These are phyloP conservation scores for Trichomalopsis sarcophagae DNA, from an alignment of 1,140 invertebrate species.

Conservation along the genomic window DNA sequence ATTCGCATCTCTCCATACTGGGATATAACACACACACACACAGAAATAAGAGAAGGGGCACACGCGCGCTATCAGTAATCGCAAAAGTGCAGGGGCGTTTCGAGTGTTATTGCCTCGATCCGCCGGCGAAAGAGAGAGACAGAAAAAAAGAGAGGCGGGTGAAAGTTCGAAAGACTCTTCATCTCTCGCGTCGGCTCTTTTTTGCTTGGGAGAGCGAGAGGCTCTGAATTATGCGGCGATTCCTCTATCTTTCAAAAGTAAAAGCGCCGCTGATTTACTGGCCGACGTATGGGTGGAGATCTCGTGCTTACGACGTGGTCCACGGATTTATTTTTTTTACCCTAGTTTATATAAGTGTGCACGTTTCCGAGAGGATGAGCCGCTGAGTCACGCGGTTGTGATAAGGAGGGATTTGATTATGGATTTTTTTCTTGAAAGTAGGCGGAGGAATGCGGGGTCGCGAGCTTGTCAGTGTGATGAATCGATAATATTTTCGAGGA, in stretches of 20 bases:
- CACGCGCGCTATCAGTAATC: background rate
- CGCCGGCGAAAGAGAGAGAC: background rate
- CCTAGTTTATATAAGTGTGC: background rate
- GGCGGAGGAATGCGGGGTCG: background rate
- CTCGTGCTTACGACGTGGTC: too few relatives aligned
- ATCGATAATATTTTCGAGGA: background rate
- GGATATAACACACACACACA: too few relatives aligned
- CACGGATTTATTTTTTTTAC: background rate
- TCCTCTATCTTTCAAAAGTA: background rate
- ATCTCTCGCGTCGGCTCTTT: background rate
- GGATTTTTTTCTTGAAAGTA: background rate
- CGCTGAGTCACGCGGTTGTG: background rate
- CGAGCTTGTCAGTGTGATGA: background rate
- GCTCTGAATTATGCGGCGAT: background rate
- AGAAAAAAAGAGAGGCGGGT: background rate
- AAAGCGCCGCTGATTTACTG: background rate
- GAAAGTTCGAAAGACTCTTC: background rate
- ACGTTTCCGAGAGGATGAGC: background rate
- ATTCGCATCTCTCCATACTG: background rate
- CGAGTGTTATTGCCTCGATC: slow-evolving; percentile 1
- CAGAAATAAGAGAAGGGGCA: background rate
- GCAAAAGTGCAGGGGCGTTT: slow-evolving; percentile 13
- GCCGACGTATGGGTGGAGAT: background rate
- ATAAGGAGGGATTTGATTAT: background rate
- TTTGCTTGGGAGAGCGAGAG: background rate